Conservation (phyloP, 2,113 vertebrate species). For the Myotis lucifugus region DNA sequence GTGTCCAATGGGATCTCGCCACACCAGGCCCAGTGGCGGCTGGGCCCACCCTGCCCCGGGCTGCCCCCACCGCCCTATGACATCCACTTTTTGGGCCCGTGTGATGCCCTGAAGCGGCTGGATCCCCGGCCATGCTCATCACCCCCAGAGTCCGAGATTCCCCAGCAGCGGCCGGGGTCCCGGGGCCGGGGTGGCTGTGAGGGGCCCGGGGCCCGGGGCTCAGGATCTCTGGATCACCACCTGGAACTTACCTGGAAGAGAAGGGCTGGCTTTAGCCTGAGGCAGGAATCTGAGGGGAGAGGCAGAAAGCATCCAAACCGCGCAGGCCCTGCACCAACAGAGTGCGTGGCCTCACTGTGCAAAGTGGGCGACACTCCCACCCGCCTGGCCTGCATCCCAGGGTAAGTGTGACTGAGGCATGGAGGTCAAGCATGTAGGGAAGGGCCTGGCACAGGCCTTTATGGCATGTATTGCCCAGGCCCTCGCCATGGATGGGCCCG, state of each 20-base stretch:
- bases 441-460: not conserved
- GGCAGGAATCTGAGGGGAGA: not conserved
- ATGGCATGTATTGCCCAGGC: not conserved
- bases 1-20: rapidly evolving
- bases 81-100: not conserved
- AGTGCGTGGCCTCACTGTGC: not conserved
- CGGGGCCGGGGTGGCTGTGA: rapidly evolving
- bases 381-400: not conserved
- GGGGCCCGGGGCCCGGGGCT: rapidly evolving
- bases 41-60: rapidly evolving
- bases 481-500: not conserved
- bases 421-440: not conserved
- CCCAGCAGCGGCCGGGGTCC: rapidly evolving
- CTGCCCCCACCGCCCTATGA: not conserved
- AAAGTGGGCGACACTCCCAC: not conserved
- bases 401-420: not conserved
- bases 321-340: rapidly evolving
- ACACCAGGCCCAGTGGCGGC: rapidly evolving
- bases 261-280: not conserved
- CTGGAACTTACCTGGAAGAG: constrained; percentile 90
- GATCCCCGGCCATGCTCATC: not conserved
- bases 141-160: too few relatives aligned
- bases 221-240: constrained; percentile 87
- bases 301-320: rapidly evolving
- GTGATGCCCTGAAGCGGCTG: not conserved